Percentiles rank a stretch among this genome's conserved stretches.
Conservation (phyloP, 2,113 vertebrate genomes). For the Pluvianellus socialis region DNA sequence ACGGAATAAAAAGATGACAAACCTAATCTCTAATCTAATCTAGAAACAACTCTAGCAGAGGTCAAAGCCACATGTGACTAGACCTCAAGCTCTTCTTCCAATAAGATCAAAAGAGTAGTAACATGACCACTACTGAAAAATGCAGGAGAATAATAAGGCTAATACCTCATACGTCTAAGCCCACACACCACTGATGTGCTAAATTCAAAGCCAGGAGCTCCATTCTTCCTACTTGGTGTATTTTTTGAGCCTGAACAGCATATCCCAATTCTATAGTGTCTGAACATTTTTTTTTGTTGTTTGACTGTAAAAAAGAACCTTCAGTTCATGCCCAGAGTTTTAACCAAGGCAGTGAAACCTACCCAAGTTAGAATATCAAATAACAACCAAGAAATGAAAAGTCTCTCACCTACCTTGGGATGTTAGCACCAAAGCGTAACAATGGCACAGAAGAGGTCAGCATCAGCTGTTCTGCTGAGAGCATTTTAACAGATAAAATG, state of each 20-base stretch:
- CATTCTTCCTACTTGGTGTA: not conserved
- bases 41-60: not conserved
- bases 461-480: not conserved
- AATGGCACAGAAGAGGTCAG: not conserved
- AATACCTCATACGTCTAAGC: not conserved
- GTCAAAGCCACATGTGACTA: not conserved
- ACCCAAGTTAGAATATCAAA: not conserved
- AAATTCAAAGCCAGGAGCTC: not conserved
- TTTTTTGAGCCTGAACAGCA: constrained; percentile 10
- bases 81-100: not conserved
- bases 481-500: not conserved
- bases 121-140: not conserved
- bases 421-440: not conserved
- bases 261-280: not conserved
- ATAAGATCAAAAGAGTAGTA: not conserved
- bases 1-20: not conserved
- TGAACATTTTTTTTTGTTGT: not conserved
- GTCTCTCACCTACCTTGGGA: not conserved
- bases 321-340: constrained; percentile 24
- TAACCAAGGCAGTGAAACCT: constrained; percentile 18
- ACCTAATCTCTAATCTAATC: not conserved
- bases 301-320: not conserved
- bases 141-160: not conserved
- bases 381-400: constrained; percentile 5
- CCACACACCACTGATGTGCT: not conserved